Conservation (phyloP, 2,113 vertebrate species). For the Corythoichthys intestinalis region DNA sequence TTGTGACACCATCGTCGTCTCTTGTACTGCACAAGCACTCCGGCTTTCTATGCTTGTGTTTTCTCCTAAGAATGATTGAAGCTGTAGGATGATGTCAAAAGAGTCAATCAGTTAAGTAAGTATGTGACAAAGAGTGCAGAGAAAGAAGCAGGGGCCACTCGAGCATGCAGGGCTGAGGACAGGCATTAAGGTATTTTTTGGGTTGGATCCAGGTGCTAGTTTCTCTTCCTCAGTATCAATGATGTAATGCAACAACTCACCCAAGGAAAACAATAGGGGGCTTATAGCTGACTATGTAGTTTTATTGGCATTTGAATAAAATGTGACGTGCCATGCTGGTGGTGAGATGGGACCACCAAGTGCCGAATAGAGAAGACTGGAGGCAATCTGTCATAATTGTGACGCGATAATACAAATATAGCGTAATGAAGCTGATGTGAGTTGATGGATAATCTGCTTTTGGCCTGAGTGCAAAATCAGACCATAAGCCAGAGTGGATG, state of each 20-base stretch:
- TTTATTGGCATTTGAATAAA: conserved; percentile 43
- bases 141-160: conserved; percentile 22
- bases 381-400: conserved; percentile 15
- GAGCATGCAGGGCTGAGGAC: conserved; percentile 26
- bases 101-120: conserved; percentile 46
- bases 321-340: conserved; percentile 45
- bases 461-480: conserved; percentile 8
- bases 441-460: conserved; percentile 14
- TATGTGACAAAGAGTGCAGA: conserved; percentile 23
- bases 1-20: conserved; percentile 38
- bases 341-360: conserved; percentile 28
- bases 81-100: conserved; percentile 40
- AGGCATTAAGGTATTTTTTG: conserved; percentile 37
- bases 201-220: conserved; percentile 42
- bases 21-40: conserved; percentile 40
- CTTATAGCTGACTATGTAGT: conserved; percentile 46
- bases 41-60: conserved; percentile 20
- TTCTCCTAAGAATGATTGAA: conserved; percentile 47
- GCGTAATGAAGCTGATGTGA: conserved; percentile 22
- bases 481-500: background rate
- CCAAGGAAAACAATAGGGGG: conserved; percentile 37
- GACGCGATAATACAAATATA: conserved; percentile 10
- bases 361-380: conserved; percentile 9
- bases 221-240: conserved; percentile 16
- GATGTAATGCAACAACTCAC: conserved; percentile 34